phyloP scores from a whole-genome alignment of 1,140 invertebrate species.

The Caerostris extrusa region DNA sequence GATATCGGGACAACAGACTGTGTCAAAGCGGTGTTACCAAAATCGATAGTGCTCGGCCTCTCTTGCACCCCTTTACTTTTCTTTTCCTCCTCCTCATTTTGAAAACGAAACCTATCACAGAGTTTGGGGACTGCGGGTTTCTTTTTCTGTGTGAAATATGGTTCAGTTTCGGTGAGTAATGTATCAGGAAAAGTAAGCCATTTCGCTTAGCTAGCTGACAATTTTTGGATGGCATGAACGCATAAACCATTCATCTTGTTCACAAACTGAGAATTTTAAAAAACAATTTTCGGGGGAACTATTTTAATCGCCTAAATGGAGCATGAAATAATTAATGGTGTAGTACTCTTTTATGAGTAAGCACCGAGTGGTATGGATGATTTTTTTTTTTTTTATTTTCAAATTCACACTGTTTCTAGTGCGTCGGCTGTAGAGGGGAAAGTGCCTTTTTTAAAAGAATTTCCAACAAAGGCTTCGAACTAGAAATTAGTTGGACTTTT shows the following conservation, averaged over 20 bases:
- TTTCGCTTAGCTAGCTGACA: not conserved
- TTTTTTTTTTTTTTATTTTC: not conserved
- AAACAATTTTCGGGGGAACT: constrained; percentile 9
- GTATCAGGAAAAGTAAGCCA: not conserved
- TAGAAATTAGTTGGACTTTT: not conserved
- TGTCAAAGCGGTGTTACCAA: not conserved
- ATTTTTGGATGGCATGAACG: not conserved
- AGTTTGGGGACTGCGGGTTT: not conserved
- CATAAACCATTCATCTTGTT: not conserved
- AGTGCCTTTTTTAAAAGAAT: not conserved
- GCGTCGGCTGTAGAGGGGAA: not conserved
- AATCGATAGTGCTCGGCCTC: not conserved
- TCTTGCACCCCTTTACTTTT: not conserved
- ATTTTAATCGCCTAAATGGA: not conserved
- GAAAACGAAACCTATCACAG: not conserved
- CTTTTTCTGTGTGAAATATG: not conserved
- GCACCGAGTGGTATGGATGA: not conserved
- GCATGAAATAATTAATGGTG: constrained; percentile 15
- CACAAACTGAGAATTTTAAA: constrained; percentile 37
- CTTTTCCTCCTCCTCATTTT: too few relatives aligned
- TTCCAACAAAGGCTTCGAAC: not conserved
- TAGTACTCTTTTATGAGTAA: not conserved
- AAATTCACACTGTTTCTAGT: not conserved
- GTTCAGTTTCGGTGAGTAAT: not conserved
- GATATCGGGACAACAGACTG: not conserved